Base-by-base conservation (phyloP, 1,140 invertebrate genomes). In the Lepidostoma basale region DNA sequence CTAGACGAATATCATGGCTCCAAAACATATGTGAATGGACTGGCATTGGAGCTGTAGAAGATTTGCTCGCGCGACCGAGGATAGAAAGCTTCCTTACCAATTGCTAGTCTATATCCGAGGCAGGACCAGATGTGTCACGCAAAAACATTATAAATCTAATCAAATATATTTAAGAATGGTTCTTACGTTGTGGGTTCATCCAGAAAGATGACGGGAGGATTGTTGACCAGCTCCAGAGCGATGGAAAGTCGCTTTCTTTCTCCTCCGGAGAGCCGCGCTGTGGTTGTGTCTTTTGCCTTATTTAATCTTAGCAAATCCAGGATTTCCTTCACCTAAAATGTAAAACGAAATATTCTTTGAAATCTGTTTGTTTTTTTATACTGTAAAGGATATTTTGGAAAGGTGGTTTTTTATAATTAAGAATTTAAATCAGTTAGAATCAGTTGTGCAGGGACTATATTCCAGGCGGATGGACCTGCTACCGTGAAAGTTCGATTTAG, bases 241-340 rank as follows among this genome's bases (percentile, higher is more conserved):
- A 98, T 96, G 0, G 93, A 94, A 4, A 98, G 81, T 26, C 96
- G 84, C 78, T 98, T 98, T 56, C 87, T 87, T 80, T 98, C 95
- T 0, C 97, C 97, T 0, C 96, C 96, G 0, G 95, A 98, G 1
- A 98, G 82, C 47, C 83, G 85, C 45, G 87, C 84, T 0, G 90
- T 89, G 22, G 86, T 76, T 0, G 94, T 97, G 67, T 94, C 83
- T 62, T 78, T 83, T 0, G 88, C 82, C 54, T 83, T 85, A 18
- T 75, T 81, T 54, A 93, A 78, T 74, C 89, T 84, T 40, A 93
- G 75, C 64, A 88, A 81, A 8, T 86, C 80, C 18, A 93, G 75
- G 47, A 93, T 91, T 78, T 92, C 89, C 40, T 87, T 79, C 56
- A 92, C 87, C 91, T 92, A 75, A 40, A n/a, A n/a, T n/a, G n/a